phyloP scores from a whole-genome alignment of 2,888 invertebrate species.

The Anoncus sp. region DNA sequence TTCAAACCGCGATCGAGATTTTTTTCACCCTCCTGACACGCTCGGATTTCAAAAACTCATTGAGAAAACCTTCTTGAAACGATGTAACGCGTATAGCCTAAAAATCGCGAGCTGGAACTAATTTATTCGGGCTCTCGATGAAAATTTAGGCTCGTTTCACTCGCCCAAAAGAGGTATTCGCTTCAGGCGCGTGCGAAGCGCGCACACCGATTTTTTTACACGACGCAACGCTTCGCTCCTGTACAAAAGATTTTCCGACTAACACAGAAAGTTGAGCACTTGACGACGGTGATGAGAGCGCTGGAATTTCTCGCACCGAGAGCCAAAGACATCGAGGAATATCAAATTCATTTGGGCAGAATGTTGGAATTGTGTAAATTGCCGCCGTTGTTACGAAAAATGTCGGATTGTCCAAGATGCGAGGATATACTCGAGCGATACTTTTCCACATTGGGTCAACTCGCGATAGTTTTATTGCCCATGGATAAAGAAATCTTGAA shows the following conservation, averaged over 20 bases:
- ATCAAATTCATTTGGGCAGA: conserved; percentile 71
- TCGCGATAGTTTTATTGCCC: conserved; percentile 74
- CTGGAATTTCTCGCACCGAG: conserved; percentile 77
- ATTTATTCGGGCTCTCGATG: no score
- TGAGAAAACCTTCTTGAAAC: no score
- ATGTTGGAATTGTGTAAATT: conserved; percentile 77
- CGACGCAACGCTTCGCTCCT: no score
- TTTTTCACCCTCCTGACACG: no score
- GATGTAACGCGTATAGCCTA: no score
- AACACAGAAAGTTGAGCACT: conserved; percentile 78
- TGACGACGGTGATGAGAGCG: conserved; percentile 76
- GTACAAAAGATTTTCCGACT: conserved; percentile 4
- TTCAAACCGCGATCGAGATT: no score
- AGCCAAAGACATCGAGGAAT: conserved; percentile 66
- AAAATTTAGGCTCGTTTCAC: no score
- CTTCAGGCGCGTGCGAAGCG: no score
- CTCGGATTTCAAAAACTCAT: no score
- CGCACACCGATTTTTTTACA: no score
- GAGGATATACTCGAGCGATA: conserved; percentile 76
- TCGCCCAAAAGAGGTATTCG: no score
- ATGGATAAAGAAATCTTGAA: conserved; percentile 61
- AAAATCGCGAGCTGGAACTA: no score
- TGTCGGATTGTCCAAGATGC: conserved; percentile 75
- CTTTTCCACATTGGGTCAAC: conserved; percentile 79
- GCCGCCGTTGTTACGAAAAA: conserved; percentile 76